Conservation (phyloP, 2,797 vertebrate genomes). For the Denticeps clupeoides region DNA sequence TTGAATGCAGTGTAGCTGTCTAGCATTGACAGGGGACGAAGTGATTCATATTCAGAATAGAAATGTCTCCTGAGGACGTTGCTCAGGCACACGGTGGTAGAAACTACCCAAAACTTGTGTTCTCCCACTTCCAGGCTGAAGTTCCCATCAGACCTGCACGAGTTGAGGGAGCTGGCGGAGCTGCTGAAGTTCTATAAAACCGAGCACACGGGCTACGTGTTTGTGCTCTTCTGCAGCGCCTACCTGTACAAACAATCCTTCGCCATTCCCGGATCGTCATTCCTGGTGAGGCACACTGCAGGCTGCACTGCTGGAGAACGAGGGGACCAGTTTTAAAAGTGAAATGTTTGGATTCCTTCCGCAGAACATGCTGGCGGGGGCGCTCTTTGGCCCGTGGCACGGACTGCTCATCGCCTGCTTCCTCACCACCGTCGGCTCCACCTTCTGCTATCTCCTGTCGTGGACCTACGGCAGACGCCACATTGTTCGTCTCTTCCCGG, state of each 20-base stretch:
- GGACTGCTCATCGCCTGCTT: conserved; percentile 76
- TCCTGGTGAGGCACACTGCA: conserved; percentile 66
- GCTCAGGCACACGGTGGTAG: too few relatives aligned
- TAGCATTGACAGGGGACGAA: too few relatives aligned
- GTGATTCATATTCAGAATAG: too few relatives aligned
- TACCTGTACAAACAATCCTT: conserved; percentile 96
- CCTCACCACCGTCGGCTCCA: conserved; percentile 78
- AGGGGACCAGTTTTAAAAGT: not conserved
- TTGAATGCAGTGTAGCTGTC: too few relatives aligned
- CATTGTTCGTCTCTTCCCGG: conserved; percentile 68
- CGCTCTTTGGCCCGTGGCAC: conserved; percentile 86
- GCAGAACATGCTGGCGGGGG: conserved; percentile 67
- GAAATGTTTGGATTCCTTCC: not conserved
- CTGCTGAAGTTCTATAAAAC: conserved; percentile 73
- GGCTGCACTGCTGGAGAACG: not conserved
- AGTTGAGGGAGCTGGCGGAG: conserved; percentile 73
- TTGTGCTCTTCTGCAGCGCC: conserved; percentile 83
- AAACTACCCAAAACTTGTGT: not conserved
- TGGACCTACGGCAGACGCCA: conserved; percentile 73
- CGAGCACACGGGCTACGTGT: conserved; percentile 71
- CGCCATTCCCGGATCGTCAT: conserved; percentile 88
- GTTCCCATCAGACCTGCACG: conserved; percentile 85
- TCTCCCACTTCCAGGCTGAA: conserved; percentile 50
- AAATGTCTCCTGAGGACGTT: too few relatives aligned
- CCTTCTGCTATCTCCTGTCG: conserved; percentile 81